Evolutionary conservation across 2,113 vertebrate species (phyloP), one percentile per base, ranked within the genome.

Genomic region (Galeopterus variegatus): DNA sequence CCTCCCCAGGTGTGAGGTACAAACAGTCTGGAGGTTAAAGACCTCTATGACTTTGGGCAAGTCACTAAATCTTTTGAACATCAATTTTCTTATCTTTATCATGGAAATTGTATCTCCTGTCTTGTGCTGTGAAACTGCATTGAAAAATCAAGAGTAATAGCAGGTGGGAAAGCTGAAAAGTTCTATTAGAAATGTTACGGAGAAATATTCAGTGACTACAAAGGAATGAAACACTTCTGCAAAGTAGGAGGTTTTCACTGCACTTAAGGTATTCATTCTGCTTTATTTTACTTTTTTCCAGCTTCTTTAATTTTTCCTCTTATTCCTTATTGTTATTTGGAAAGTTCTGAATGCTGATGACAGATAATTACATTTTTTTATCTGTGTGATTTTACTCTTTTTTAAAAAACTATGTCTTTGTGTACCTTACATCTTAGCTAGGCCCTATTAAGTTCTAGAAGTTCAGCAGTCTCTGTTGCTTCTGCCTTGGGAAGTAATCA

Each of bases 251-350:
- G 19, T 76, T 84, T 96, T 72, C 7, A 76, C 5, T 48, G 21
- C 9, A 28, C 92, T 83, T 67, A 90, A 75, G 15, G 26, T 67
- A 33, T 90, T 93, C n/a, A 33, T 90, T 93, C n/a, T 73, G 58
- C 45, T 94, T 80, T 48, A 67, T 79, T 85, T 91, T 75, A 45
- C 36, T 67, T 85, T 73, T 60, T 64, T 65, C 21, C 81, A 19
- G 15, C 17, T 45, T 81, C 21, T 18, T 45, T 81, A 1, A 62
- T 65, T 80, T 85, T 75, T 48, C 45, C 19, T 79, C 33, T 93
- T 58, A 62, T n/a, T 73, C 5, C 12, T 81, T 77, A 45, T 36
- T 41, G 45, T 84, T 10, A 58, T 96, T 84, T 93, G 70, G 28
- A 83, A 77, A 94, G 52, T 88, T 88, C 28, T 73, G 48, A 95